A percentile compares a stretch with the other conserved stretches of the same genome.
phyloP scores from a whole-genome alignment of 2,888 invertebrate genomes.

The Ophioninae sp. region DNA sequence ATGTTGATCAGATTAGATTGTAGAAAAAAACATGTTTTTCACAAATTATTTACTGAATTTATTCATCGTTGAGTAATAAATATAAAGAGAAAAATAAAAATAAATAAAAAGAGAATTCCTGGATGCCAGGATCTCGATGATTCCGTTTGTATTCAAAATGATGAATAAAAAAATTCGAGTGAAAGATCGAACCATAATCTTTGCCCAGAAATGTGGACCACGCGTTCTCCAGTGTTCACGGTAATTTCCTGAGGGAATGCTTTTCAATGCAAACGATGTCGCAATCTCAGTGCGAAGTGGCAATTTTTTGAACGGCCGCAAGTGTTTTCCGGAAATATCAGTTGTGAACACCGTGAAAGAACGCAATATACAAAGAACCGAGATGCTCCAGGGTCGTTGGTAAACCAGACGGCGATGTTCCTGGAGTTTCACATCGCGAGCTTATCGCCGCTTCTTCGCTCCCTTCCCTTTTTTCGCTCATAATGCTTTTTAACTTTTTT shows the following conservation, averaged over 20 bases:
- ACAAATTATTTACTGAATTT: background rate
- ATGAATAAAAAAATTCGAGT: background rate
- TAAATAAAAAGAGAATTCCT: background rate
- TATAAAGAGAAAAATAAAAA: background rate
- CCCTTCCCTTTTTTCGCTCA: constrained; percentile 3
- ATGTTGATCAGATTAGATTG: background rate
- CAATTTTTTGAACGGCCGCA: background rate
- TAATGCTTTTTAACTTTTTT: constrained; percentile 50
- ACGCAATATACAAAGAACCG: background rate
- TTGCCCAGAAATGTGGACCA: background rate
- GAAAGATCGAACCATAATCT: constrained; percentile 2
- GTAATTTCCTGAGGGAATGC: constrained; percentile 13
- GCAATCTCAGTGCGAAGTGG: background rate
- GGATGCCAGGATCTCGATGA: background rate
- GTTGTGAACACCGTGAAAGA: background rate
- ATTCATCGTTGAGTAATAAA: background rate
- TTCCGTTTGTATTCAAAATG: constrained; percentile 18
- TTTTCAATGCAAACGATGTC: constrained; percentile 8
- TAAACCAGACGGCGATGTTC: background rate
- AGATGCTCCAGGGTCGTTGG: background rate
- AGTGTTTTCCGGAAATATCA: constrained; percentile 16
- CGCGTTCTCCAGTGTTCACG: background rate
- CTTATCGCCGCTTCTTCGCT: constrained; percentile 11
- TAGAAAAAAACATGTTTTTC: background rate
- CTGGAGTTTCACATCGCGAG: constrained; percentile 23